Percentiles rank a stretch among this genome's conserved stretches.
These are phyloP conservation scores for Dendrolimus pini DNA, from an alignment of 2,888 invertebrate genomes.

Conservation along the genomic window DNA sequence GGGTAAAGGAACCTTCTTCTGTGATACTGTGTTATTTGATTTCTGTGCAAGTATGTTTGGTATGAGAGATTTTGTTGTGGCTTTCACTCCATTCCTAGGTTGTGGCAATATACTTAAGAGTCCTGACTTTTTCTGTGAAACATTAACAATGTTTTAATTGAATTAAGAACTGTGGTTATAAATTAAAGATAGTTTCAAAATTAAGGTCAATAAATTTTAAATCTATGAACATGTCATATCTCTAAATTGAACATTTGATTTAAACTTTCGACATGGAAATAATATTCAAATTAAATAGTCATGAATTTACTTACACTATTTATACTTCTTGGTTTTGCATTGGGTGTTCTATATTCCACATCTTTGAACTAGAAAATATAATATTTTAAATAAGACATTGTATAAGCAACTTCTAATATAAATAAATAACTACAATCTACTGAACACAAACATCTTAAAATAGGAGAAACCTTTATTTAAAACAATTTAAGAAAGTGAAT, in stretches of 20 bases:
- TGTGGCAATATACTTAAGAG: conserved; percentile 82
- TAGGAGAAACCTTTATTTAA: too few species aligned
- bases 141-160: not conserved
- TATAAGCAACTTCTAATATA: too few species aligned
- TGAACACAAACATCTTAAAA: too few species aligned
- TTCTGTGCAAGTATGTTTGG: conserved; percentile 65
- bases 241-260: too few species aligned
- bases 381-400: too few species aligned
- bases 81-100: conserved; percentile 70
- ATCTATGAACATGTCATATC: too few species aligned
- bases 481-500: too few species aligned
- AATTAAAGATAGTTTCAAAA: not conserved
- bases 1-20: conserved; percentile 32
- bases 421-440: too few species aligned
- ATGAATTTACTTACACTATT: conserved; percentile 55
- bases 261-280: too few species aligned
- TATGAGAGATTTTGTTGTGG: conserved; percentile 53
- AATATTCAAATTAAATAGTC: too few species aligned
- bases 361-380: conserved; percentile 74
- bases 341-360: conserved; percentile 63
- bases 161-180: not conserved
- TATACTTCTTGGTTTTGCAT: conserved; percentile 56
- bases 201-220: not conserved
- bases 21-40: conserved; percentile 26
- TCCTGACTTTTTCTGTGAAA: conserved; percentile 77